Percentiles rank a stretch among this genome's conserved stretches.
These are phyloP conservation scores for Bergia sp. DNA, from an alignment of 92 coral and sea anemone genomes.

Conservation along the genomic window DNA sequence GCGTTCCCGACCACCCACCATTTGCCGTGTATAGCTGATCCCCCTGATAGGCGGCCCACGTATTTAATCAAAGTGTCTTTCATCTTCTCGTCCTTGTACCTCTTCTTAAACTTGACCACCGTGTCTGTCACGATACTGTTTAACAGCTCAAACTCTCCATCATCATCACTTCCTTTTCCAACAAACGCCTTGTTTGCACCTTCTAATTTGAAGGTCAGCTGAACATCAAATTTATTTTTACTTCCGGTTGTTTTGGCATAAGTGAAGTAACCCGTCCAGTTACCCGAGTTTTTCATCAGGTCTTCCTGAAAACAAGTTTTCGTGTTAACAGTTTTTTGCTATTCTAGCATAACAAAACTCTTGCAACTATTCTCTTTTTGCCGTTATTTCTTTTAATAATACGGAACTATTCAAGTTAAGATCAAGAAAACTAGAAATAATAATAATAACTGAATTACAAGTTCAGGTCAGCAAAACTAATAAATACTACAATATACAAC, in stretches of 20 bases:
- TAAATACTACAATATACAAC: too few relatives aligned
- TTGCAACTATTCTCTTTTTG: background rate
- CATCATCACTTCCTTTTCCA: constrained; percentile 75
- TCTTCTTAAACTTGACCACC: constrained; percentile 72
- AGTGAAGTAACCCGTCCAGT: constrained; percentile 91
- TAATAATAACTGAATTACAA: too few relatives aligned
- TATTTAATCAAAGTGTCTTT: constrained; percentile 62
- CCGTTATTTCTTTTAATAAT: too few relatives aligned
- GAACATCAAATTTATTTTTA: constrained; percentile 65
- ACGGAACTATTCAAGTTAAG: too few relatives aligned
- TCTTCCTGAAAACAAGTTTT: constrained; percentile 53
- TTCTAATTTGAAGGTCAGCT: constrained; percentile 73
- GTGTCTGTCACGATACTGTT: constrained; percentile 76
- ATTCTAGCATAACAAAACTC: background rate
- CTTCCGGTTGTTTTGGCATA: constrained; percentile 87
- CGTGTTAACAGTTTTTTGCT: background rate
- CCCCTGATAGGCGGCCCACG: constrained; percentile 73
- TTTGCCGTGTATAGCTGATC: constrained; percentile 71
- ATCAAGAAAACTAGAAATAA: too few relatives aligned
- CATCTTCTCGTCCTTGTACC: constrained; percentile 52
- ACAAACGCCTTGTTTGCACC: constrained; percentile 75
- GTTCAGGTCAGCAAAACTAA: too few relatives aligned
- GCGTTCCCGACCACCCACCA: constrained; percentile 82
- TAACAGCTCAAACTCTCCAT: constrained; percentile 70
- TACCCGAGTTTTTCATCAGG: constrained; percentile 79